A percentile compares a stretch with the other conserved stretches of the same genome.
Evolutionary conservation across 1,140 invertebrate genomes (phyloP).

Genomic region (Leptinotarsa lineolata): DNA sequence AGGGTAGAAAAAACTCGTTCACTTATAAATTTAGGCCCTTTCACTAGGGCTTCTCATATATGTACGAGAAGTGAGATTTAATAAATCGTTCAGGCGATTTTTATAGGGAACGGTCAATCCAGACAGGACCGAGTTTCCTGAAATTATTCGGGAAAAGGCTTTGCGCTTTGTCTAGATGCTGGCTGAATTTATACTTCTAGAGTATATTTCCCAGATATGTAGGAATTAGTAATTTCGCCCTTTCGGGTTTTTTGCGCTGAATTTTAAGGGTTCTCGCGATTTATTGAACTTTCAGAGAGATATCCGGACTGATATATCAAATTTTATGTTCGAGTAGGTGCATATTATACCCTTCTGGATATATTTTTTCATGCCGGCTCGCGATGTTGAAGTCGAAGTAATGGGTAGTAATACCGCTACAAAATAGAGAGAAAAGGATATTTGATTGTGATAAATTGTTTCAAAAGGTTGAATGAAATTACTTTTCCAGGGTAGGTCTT

Average conservation of each 20-base stretch:
- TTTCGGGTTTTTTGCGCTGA: conserved; percentile 14
- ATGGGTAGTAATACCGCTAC: neutral
- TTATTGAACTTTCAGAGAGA: conserved; percentile 27
- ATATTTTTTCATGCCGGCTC: conserved; percentile 4
- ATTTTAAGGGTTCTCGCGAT: conserved; percentile 24
- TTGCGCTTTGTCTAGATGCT: conserved; percentile 9
- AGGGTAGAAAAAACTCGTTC: conserved; percentile 18
- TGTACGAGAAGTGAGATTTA: conserved; percentile 15
- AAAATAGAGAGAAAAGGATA: too few relatives aligned
- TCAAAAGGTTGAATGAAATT: too few relatives aligned
- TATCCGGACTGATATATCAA: conserved; percentile 20
- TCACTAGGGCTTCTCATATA: conserved; percentile 5
- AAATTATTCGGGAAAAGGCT: conserved; percentile 4
- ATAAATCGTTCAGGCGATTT: conserved; percentile 9
- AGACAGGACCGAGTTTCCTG: neutral
- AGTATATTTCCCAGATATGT: conserved; percentile 18
- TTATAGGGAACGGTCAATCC: conserved; percentile 13
- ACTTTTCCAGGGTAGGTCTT: neutral
- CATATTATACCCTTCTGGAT: conserved; percentile 15
- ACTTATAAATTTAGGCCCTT: conserved; percentile 18
- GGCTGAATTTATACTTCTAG: conserved; percentile 11
- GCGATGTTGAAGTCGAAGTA: conserved; percentile 4
- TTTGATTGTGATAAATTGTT: too few relatives aligned
- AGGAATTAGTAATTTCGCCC: conserved; percentile 25
- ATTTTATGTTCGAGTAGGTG: conserved; percentile 26